Evolutionary conservation across 2,113 vertebrate species (phyloP).

Genomic region (Myodes glareolus): DNA sequence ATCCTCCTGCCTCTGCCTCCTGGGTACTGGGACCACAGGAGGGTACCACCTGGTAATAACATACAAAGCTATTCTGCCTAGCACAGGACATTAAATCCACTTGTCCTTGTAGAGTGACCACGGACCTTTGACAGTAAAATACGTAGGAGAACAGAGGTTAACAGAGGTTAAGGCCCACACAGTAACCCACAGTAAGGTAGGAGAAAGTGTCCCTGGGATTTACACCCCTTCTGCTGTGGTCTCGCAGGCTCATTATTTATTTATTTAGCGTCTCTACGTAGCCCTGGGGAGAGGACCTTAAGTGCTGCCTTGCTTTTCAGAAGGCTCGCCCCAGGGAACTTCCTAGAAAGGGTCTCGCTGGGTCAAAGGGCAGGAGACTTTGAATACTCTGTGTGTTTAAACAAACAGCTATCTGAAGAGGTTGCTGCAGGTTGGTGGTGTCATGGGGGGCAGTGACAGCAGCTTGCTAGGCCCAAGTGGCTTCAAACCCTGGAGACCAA

Average conservation of each 20-base stretch:
- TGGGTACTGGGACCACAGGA: too few species aligned
- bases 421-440: not conserved
- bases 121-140: not conserved
- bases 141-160: not conserved
- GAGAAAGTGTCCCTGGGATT: not conserved
- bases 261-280: not conserved
- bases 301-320: not conserved
- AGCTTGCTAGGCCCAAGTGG: not conserved
- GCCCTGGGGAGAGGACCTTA: not conserved
- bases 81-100: fast-evolving
- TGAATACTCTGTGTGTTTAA: not conserved
- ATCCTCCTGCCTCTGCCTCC: not conserved
- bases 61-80: not conserved
- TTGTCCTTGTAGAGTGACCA: not conserved
- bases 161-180: not conserved
- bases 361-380: not conserved
- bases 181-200: not conserved
- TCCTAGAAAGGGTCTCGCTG: constrained; percentile 34
- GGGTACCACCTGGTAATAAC: not conserved
- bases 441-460: too few species aligned
- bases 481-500: not conserved
- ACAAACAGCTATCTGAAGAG: not conserved
- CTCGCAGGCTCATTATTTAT: not conserved
- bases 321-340: not conserved
- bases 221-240: not conserved